Evolutionary conservation across 2,888 invertebrate species (phyloP), one percentile per base, ranked within the genome.

Genomic region (Megalurothrips usitatus): DNA sequence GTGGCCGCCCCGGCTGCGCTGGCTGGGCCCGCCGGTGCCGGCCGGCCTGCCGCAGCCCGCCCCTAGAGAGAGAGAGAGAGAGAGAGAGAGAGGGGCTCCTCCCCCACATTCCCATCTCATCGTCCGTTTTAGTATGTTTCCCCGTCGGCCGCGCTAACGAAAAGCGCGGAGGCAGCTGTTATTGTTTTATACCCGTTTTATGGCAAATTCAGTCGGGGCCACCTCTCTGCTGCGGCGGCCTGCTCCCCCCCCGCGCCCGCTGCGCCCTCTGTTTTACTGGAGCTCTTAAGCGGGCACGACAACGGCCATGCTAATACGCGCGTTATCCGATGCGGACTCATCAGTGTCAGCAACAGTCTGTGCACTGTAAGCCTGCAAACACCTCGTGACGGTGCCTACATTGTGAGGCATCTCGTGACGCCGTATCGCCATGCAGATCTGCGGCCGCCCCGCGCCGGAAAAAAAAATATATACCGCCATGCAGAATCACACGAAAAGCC

Each of bases 151-250:
- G 12, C n/a, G 19, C 58, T 58, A 58, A 58, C 58, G 58, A 58
- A 58, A 58, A 58, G 58, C 11, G 58, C 58, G 58, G 17, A n/a
- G 10, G 58, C 58, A 58, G 58, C 58, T 14, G n/a, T 58, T 58
- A 58, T 58, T 58, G 58, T 58, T 58, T 58, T 58, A 58, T 58
- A 58, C 58, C 19, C n/a, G 58, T 58, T 58, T 58, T 58, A 58
- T 52, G 10, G 52, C 52, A 52, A 58, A 58, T 58, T 6, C n/a
- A 10, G 58, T 58, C 58, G 0, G 58, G 58, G 58, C 58, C n/a
- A 58, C 58, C 58, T 58, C 58, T 14, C 6, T 52, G 52, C 52
- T 49, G 49, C 49, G 9, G 49, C 49, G 9, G 49, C 49, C 49
- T 49, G 49, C 49, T 49, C 10, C 14, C 49, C 49, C 49, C 10